Evolutionary conservation across 2,888 invertebrate species (phyloP), one percentile per base, ranked within the genome.

Genomic region (Phlogophora meticulosa): DNA sequence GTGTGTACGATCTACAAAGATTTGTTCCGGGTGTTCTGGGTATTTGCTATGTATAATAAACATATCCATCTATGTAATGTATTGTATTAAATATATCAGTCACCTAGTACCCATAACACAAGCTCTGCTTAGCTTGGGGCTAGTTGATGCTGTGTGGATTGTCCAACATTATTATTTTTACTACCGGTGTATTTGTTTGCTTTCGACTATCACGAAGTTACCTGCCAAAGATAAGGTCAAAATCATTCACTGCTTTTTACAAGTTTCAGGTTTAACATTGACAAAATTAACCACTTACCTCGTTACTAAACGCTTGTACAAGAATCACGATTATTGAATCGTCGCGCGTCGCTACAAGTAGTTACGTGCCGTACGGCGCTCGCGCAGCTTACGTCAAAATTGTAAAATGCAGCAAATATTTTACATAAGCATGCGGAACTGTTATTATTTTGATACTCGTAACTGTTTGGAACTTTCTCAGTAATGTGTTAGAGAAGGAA

Each of bases 401-500:
- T 61, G 70, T 83, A 74, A 79, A 81, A 78, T 78, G 71, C 76
- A 65, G 78, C 65, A 69, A 73, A 72, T 74, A 74, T 70, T 83
- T 82, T 82, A 82, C 74, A 81, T 82, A 83, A 82, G 67, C 69
- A 72, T 68, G 60, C 83, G 81, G 81, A 82, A 83, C 62, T 72
- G 66, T 66, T 78, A 57, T 69, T 80, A 75, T 78, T 78, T 78
- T 73, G 73, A 71, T 78, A 64, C 56, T 76, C 68, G 63, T 74
- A 67, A 77, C 74, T 60, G 65, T 67, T 76, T 61, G 55, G 40
- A 51, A 81, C 60, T 72, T 67, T 79, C 67, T 42, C 53, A 71
- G 62, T 74, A 51, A 60, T 53, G 49, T 57, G 65, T 40, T 58
- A 38, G 70, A 73, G 64, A 59, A 56, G 52, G 57, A 56, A 59